Conservation (phyloP, 2,113 vertebrate genomes). For the Nerophis lumbriciformis region DNA sequence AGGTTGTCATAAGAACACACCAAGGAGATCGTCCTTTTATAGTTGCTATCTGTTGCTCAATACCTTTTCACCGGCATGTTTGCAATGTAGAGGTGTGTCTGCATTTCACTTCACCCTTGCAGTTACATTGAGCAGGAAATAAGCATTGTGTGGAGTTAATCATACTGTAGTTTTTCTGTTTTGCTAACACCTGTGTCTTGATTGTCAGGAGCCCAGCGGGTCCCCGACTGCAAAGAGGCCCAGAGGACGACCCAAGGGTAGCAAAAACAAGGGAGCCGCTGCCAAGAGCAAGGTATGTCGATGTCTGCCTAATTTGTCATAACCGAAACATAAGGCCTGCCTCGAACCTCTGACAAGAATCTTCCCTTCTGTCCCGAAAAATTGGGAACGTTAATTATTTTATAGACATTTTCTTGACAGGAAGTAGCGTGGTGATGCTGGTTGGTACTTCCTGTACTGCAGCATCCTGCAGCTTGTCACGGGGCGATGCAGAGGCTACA, state of each 20-base stretch:
- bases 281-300: conserved; percentile 82
- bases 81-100: not conserved
- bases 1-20: conserved; percentile 16
- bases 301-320: not conserved
- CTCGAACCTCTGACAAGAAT: conserved; percentile 38
- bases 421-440: conserved; percentile 33
- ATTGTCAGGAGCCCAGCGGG: conserved; percentile 82
- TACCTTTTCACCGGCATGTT: not conserved
- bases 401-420: conserved; percentile 25
- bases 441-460: conserved; percentile 63
- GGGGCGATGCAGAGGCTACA: conserved; percentile 61
- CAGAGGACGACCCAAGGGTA: conserved; percentile 91
- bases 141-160: not conserved
- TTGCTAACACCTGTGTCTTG: not conserved
- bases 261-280: conserved; percentile 84
- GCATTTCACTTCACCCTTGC: not conserved
- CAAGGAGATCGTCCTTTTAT: not conserved
- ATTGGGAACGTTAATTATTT: conserved; percentile 36
- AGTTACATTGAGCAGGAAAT: no score
- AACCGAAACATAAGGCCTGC: not conserved
- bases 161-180: not conserved
- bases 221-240: conserved; percentile 91
- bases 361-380: conserved; percentile 32
- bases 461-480: conserved; percentile 65
- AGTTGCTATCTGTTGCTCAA: not conserved